Evolutionary conservation across 2,113 vertebrate genomes (phyloP), one percentile per base, ranked within the genome.

Genomic region (Thalassarche chlororhynchos): DNA sequence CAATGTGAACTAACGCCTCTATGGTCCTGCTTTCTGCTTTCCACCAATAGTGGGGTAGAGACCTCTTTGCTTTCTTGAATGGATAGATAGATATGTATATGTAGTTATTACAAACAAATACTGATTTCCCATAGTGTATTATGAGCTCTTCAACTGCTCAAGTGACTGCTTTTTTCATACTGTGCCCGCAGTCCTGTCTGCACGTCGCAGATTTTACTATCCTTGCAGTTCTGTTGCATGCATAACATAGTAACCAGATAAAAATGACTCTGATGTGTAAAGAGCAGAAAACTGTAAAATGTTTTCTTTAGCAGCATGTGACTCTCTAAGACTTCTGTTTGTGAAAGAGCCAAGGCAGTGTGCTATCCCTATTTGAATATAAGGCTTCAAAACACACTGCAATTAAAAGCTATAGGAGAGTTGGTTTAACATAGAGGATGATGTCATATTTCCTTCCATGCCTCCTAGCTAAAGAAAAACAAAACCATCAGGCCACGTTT

Each of bases 221-320:
- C 49, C 34, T 3, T 89, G 81, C 81, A n/a, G 58, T 77, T 85
- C 87, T 85, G 34, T n/a, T 89, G 78, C 81, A 74, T 58, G 75
- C 87, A 91, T 52, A 94, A 85, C 89, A 87, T 32, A 91, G 81
- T 84, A 94, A 92, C 66, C 62, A 93, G 86, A 70, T 51, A 89
- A 84, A 96, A 95, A 86, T 65, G 3, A 85, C 81, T 89, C 42
- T 84, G 65, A 79, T 79, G 74, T 65, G 70, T 84, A 84, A 92
- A 87, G 86, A 94, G 71, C 32, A 83, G 72, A 96, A 85, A 91
- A 74, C 28, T 10, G 11, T 44, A 88, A 81, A 94, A 47, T 57
- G 57, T 76, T 89, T 92, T 87, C 65, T 76, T 84, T 31, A 96
- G 81, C 52, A 94, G 87, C 65, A 54, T 54, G 44, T 81, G 92